These are phyloP conservation scores for Calosoma granatense DNA, from an alignment of 1,140 invertebrate species.

Conservation along the genomic window DNA sequence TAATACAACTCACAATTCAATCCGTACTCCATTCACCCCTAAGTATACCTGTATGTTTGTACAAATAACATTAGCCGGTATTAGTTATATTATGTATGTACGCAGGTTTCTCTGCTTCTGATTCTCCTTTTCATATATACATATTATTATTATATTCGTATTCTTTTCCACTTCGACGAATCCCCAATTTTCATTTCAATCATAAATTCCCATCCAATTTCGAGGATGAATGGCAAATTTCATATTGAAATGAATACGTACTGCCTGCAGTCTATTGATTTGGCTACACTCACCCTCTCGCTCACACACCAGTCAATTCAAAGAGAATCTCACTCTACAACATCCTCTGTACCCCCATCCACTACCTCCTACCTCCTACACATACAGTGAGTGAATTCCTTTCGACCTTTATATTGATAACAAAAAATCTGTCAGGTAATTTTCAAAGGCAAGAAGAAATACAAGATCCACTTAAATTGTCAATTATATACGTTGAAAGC, in stretches of 20 bases:
- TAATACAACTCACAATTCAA: too few relatives aligned
- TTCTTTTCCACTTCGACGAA: slow-evolving; percentile 23
- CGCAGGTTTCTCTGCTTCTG: background rate
- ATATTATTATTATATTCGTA: slow-evolving; percentile 22
- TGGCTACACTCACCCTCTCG: background rate
- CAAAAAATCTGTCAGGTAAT: slow-evolving; percentile 6
- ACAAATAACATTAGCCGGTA: too few relatives aligned
- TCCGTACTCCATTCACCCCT: too few relatives aligned
- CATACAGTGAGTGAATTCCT: too few relatives aligned
- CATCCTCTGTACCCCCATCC: background rate
- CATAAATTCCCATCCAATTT: slow-evolving; percentile 33
- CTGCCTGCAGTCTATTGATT: slow-evolving; percentile 28
- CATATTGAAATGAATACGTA: slow-evolving; percentile 31
- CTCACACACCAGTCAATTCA: background rate
- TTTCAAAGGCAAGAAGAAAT: slow-evolving; percentile 6
- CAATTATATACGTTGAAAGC: slow-evolving; percentile 2
- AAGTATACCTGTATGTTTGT: too few relatives aligned
- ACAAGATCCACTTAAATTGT: background rate
- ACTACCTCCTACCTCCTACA: background rate
- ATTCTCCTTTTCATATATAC: background rate
- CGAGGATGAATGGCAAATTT: slow-evolving; percentile 34
- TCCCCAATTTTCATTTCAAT: slow-evolving; percentile 33
- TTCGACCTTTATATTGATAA: background rate
- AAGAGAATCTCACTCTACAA: too few relatives aligned
- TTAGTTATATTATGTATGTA: too few relatives aligned